A percentile compares a stretch with the other conserved stretches of the same genome.
phyloP scores from a whole-genome alignment of 2,113 vertebrate genomes.

The Lutjanus erythropterus region DNA sequence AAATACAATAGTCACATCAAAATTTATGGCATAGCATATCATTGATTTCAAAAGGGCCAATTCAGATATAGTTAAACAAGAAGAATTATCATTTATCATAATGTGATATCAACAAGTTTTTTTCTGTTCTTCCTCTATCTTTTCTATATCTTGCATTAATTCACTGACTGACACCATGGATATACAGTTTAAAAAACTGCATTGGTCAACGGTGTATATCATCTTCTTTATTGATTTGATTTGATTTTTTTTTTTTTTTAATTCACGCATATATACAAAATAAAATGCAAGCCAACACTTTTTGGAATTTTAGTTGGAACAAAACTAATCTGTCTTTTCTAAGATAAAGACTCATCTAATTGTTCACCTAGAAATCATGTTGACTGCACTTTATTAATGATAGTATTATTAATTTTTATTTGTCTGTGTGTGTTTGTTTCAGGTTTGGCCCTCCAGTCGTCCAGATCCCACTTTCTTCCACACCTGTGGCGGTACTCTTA shows the following conservation, averaged over 20 bases:
- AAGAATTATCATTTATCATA: background rate
- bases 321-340: too few relatives aligned
- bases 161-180: background rate
- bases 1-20: background rate
- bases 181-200: background rate
- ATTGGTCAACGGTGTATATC: background rate
- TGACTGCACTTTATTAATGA: too few relatives aligned
- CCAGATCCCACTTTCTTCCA: slow-evolving; percentile 78
- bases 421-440: slow-evolving; percentile 14
- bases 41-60: background rate
- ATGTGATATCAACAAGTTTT: background rate
- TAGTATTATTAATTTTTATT: too few relatives aligned
- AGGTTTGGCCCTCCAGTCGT: slow-evolving; percentile 85
- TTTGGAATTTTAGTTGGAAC: too few relatives aligned
- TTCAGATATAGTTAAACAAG: background rate
- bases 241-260: too few relatives aligned
- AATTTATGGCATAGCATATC: background rate
- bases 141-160: background rate
- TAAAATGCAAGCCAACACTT: too few relatives aligned
- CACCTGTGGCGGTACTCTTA: slow-evolving; percentile 84
- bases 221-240: too few relatives aligned
- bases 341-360: too few relatives aligned
- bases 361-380: too few relatives aligned
- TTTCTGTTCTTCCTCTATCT: too few relatives aligned
- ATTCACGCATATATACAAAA: too few relatives aligned